Percentiles rank a stretch among this genome's conserved stretches.
Evolutionary conservation across 2,888 invertebrate species (phyloP).

Genomic region (Mactromeris polynyma): DNA sequence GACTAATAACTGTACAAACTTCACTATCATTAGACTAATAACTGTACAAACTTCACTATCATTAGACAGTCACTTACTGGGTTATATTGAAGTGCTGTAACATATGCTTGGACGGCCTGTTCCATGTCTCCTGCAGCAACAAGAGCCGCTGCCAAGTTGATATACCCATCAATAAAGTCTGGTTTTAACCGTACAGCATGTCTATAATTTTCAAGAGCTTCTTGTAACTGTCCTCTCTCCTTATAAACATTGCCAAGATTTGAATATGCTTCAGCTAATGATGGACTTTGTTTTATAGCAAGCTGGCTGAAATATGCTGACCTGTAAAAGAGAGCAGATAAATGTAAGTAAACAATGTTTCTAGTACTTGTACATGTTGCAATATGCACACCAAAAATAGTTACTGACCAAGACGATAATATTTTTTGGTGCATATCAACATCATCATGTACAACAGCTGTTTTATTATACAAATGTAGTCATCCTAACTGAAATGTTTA

Average conservation of each 20-base stretch:
- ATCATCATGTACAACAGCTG: too few species aligned
- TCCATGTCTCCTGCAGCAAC: slow-evolving; percentile 99
- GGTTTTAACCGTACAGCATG: slow-evolving; percentile 99
- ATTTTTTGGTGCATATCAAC: too few species aligned
- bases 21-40: too few species aligned
- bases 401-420: too few species aligned
- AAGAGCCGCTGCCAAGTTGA: slow-evolving; percentile 98
- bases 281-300: slow-evolving; percentile 99
- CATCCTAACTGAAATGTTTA: too few species aligned
- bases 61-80: slow-evolving; percentile 93
- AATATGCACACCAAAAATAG: too few species aligned
- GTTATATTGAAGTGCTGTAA: slow-evolving; percentile 99
- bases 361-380: too few species aligned
- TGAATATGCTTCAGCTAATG: slow-evolving; percentile 99
- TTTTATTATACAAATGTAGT: too few species aligned
- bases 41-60: too few species aligned
- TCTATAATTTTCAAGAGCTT: slow-evolving; percentile 97
- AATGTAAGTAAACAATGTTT: neutral
- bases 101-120: slow-evolving; percentile 99
- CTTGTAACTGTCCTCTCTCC: slow-evolving; percentile 97
- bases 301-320: slow-evolving; percentile 95
- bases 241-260: slow-evolving; percentile 99
- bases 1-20: too few species aligned
- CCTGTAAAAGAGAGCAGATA: slow-evolving; percentile 86
- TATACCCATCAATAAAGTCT: slow-evolving; percentile 92